Evolutionary conservation across 2,797 vertebrate genomes (phyloP), one percentile per base, ranked within the genome.

Genomic region (Benthosema pterotum): DNA sequence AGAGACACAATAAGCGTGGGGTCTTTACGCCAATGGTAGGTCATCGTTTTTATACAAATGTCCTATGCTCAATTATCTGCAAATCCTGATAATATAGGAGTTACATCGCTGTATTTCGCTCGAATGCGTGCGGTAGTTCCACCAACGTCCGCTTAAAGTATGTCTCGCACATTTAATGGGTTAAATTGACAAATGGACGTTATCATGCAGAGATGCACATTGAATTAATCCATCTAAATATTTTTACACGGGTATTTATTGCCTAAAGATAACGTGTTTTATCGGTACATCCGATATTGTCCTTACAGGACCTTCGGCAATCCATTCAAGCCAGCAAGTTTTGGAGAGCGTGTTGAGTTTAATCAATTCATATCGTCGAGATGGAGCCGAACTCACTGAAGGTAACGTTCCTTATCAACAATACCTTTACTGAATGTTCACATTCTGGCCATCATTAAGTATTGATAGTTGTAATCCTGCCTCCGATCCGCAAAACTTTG

Each of bases 241-340:
- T 50, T 71, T 72, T 71, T 70, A 38, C 1, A 0, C 0, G 0
- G 0, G 0, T 4, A 0, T 45, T 42, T 11, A 0, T 15, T 13
- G 11, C 9, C 4, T 0, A 64, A 18, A 62, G 49, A 9, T 16
- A 60, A 42, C 52, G 64, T 79, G 32, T 83, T 78, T 52, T 60
- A 83, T 83, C 79, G 81, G 60, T 1, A 53, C n/a, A 5, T 47
- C 1, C 19, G 0, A 16, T 83, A 84, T 42, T 13, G 61, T 2
- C 81, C 95, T 97, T 93, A 60, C 91, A 96, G 96, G 96, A 97
- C 96, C 96, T 94, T 87, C 91, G 90, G 92, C 93, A 92, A 96
- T 96, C 95, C 96, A 96, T 97, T 97, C 95, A 97, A 96, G 95
- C 95, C 96, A 97, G 96, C 95, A 98, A 98, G 95, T 98, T 95